phyloP scores from a whole-genome alignment of 2,888 invertebrate genomes.

The Nemotelus nigrinus region DNA sequence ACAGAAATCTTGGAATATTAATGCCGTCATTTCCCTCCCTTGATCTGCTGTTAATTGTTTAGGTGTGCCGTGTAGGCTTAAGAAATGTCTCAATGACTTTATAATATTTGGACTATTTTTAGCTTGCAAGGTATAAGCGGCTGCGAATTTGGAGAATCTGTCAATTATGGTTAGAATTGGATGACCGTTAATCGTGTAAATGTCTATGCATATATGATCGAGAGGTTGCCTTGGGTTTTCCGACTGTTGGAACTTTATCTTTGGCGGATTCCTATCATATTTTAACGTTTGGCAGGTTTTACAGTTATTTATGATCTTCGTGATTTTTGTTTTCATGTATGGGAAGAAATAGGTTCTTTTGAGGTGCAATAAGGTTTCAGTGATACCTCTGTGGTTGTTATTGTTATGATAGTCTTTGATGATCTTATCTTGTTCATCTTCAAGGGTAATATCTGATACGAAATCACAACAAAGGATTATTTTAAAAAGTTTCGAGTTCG shows the following conservation, averaged over 20 bases:
- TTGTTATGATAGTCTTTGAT: conserved; percentile 51
- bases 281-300: conserved; percentile 46
- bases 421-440: conserved; percentile 51
- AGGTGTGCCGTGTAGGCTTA: neutral
- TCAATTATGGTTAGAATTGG: conserved; percentile 49
- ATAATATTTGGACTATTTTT: conserved; percentile 48
- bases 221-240: neutral
- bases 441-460: conserved; percentile 47
- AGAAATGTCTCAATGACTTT: conserved; percentile 32
- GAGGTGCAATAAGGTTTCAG: conserved; percentile 50
- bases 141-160: conserved; percentile 49
- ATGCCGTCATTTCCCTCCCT: conserved; percentile 41
- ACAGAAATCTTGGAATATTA: conserved; percentile 49
- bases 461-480: conserved; percentile 48
- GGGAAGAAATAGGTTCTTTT: conserved; percentile 51
- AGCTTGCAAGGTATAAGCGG: conserved; percentile 45
- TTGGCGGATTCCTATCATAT: conserved; percentile 48
- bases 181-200: conserved; percentile 49
- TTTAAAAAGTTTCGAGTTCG: conserved; percentile 35
- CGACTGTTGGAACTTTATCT: neutral
- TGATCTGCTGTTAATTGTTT: conserved; percentile 47
- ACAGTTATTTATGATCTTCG: conserved; percentile 51
- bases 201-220: neutral
- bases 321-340: conserved; percentile 51
- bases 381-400: conserved; percentile 51